A percentile compares a stretch with the other conserved stretches of the same genome.
phyloP scores from a whole-genome alignment of 2,113 vertebrate genomes.

The Callithrix jacchus region DNA sequence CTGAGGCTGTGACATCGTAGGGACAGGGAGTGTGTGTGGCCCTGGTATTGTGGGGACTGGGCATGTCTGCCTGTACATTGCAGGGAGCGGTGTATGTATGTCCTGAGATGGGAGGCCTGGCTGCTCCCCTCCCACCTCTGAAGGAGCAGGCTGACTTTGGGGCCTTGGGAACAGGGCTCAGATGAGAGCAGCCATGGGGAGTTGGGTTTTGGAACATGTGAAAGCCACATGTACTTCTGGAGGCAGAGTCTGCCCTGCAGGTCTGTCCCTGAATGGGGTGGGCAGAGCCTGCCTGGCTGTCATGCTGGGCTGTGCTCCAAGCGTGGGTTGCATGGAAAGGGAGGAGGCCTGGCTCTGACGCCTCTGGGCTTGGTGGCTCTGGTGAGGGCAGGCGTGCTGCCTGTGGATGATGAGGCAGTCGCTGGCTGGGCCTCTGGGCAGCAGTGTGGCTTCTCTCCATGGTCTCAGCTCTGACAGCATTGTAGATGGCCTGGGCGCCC shows the following conservation, averaged over 20 bases:
- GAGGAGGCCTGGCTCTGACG: not conserved
- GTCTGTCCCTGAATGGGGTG: too few relatives aligned
- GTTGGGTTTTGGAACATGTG: not conserved
- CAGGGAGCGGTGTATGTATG: not conserved
- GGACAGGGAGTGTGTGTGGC: not conserved
- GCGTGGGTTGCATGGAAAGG: not conserved
- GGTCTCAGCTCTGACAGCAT: too few relatives aligned
- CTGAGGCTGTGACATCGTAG: not conserved
- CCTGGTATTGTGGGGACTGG: not conserved
- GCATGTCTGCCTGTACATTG: not conserved
- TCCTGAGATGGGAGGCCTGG: not conserved
- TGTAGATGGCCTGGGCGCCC: not conserved
- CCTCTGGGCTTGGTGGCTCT: too few relatives aligned
- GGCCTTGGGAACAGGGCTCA: not conserved
- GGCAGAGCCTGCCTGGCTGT: not conserved
- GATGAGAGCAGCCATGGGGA: not conserved
- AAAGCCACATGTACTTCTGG: not conserved
- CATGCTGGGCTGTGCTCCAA: not conserved
- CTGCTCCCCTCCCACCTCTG: not conserved
- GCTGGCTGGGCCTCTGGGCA: not conserved
- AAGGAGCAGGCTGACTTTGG: not conserved
- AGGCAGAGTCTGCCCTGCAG: too few relatives aligned
- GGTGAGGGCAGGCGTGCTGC: rapidly evolving
- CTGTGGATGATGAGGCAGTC: not conserved
- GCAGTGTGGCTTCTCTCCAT: not conserved